Conservation (phyloP, 2,888 invertebrate genomes). For the Thelaira solivaga region DNA sequence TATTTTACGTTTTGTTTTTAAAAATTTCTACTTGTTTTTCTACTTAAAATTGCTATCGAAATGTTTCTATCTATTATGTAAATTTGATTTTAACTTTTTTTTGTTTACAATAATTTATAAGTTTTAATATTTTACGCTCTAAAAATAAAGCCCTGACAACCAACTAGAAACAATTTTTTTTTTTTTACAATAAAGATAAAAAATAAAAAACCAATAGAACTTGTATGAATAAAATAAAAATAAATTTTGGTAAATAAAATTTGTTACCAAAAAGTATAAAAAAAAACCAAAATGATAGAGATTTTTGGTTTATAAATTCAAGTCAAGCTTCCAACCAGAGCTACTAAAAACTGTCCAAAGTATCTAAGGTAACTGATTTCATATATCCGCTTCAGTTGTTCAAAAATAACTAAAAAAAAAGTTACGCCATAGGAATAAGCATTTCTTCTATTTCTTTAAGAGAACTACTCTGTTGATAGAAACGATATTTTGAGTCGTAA, state of each 20-base stretch:
- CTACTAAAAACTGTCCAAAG: too few relatives aligned
- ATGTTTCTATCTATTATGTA: conserved; percentile 3
- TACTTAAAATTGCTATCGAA: conserved; percentile 9
- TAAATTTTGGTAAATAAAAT: neutral
- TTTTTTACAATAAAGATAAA: neutral
- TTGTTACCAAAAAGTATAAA: neutral
- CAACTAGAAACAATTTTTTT: neutral
- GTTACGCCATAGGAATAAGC: too few relatives aligned
- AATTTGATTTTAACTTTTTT: conserved; percentile 17
- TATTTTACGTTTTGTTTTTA: neutral
- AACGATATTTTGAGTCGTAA: too few relatives aligned
- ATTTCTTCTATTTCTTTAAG: too few relatives aligned
- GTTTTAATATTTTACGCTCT: conserved; percentile 53
- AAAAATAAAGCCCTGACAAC: conserved; percentile 44
- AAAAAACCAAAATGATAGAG: conserved; percentile 42
- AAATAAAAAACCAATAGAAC: conserved; percentile 17
- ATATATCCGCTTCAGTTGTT: too few relatives aligned
- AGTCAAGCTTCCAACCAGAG: too few relatives aligned
- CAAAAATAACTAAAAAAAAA: too few relatives aligned
- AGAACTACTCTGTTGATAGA: too few relatives aligned
- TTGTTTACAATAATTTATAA: conserved; percentile 28
- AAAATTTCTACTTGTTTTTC: neutral
- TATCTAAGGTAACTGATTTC: too few relatives aligned
- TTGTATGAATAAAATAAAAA: neutral
- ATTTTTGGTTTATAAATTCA: too few relatives aligned